Base-by-base conservation (phyloP, 2,113 vertebrate genomes). In the Stigmatopora nigra region DNA sequence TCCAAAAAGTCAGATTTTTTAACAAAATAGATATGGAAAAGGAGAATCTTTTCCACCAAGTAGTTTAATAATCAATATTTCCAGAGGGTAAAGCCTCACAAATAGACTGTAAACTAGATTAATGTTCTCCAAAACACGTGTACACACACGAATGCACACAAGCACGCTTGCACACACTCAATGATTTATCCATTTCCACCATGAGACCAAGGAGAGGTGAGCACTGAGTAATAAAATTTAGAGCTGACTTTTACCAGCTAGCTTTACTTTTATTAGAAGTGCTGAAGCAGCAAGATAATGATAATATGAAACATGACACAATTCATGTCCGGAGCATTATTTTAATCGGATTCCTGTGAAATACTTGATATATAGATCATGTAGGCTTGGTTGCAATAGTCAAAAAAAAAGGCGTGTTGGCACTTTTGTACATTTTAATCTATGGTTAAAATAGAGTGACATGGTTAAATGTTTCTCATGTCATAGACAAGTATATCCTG, bases 231-330 rank as follows among this genome's bases (percentile, higher is more conserved):
- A 74, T 72, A 66, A 55, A 68, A 77, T 79, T 65, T 76, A 63
- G 76, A 73, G 65, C 66, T 67, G 75, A 74, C 68, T 71, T 71
- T 72, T 31, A 69, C 63, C 36, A 62, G 69, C 70, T 49, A 75
- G 65, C 58, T 72, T 77, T 45, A 70, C 64, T 79, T 79, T 72
- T 60, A 76, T 72, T 63, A 47, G 52, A 49, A 73, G 46, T 67
- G 71, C 76, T 78, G 76, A 82, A 70, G 64, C 77, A 79, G 80
- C 76, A 78, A 59, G 63, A 75, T 69, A 81, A 69, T 67, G 56
- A 76, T 31, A 31, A 31, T 71, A 77, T 82, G 60, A 79, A 79
- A 73, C 68, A 78, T 75, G 75, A 48, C 62, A 72, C 63, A 67
- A 78, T 82, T 83, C 63, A 74, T 72, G 55, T 17, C 16, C 61